phyloP scores from a whole-genome alignment of 2,797 vertebrate species.

The Garrulus glandarius region DNA sequence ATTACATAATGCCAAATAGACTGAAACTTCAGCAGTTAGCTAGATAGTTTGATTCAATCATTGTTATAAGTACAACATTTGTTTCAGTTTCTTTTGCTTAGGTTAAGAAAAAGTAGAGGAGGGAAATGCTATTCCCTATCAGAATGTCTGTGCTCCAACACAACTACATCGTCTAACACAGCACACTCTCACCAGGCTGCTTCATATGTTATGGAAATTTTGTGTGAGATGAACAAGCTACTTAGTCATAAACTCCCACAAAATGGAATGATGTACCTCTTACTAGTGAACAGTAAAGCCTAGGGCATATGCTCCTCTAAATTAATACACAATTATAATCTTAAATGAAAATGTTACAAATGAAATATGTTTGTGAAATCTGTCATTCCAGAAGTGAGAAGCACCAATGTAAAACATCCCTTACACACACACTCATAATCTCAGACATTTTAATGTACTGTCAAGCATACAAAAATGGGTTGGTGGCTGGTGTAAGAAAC shows the following conservation, averaged over 20 bases:
- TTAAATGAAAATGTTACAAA: not conserved
- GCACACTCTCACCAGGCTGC: not conserved
- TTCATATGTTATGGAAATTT: not conserved
- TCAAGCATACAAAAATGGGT: not conserved
- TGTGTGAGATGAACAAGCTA: not conserved
- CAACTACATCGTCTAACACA: not conserved
- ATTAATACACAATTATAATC: not conserved
- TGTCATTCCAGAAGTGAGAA: not conserved
- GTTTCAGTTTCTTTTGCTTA: not conserved
- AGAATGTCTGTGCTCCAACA: not conserved
- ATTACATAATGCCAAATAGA: not conserved
- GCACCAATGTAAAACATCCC: not conserved
- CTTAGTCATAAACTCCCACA: not conserved
- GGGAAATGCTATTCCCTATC: not conserved
- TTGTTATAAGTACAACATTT: not conserved
- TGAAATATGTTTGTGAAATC: not conserved
- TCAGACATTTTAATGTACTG: slow-evolving; percentile 9
- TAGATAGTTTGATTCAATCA: not conserved
- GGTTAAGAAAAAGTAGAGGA: not conserved
- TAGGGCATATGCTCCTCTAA: not conserved
- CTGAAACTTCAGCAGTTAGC: not conserved
- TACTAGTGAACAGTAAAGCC: not conserved
- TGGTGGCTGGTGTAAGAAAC: slow-evolving; percentile 11
- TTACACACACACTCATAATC: not conserved
- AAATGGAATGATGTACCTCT: not conserved